Evolutionary conservation across 2,888 invertebrate species (phyloP), one percentile per base, ranked within the genome.

Genomic region (Phalera bucephala): DNA sequence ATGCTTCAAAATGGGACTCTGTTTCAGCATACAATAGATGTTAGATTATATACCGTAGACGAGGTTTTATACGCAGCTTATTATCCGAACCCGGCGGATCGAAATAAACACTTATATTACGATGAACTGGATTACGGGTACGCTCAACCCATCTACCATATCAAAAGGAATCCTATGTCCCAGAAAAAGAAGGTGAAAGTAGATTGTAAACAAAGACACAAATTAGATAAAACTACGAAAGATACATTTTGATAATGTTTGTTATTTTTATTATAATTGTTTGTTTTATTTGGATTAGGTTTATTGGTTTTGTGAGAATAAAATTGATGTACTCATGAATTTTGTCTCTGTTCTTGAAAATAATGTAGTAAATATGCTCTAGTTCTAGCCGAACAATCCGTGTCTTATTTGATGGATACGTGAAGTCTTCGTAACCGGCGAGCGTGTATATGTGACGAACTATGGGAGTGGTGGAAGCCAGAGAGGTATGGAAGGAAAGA

Each of bases 41-140:
- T 88, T 0, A 69, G 58, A 41, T 36, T 88, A 10, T 88, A 85
- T 34, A 69, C 75, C 33, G 85, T 81, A 0, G 87, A 88, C 43
- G 72, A 61, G 0, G 33, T 68, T 0, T 37, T 85, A 0, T 50
- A 75, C 10, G 82, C 85, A 0, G 88, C 88, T 0, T 86, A 84
- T 21, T 80, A 82, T 31, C 81, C 82, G 0, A 86, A 85, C 12
- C 86, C 86, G 0, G 79, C 81, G 0, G 72, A 87, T 40, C 80
- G 85, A 35, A 92, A 87, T 51, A 91, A 91, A 31, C 90, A 91
- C 37, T 60, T 86, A 5, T 92, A 92, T 70, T 92, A 92, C 34
- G 82, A 90, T 40, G 91, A 91, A 46, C 56, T 83, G 53, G 89
- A 91, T 9, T 87, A 75, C 29, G 91, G 84, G 1, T 63, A 37